Evolutionary conservation across 1,140 invertebrate genomes (phyloP).

Genomic region (Trachelipus rathkii): DNA sequence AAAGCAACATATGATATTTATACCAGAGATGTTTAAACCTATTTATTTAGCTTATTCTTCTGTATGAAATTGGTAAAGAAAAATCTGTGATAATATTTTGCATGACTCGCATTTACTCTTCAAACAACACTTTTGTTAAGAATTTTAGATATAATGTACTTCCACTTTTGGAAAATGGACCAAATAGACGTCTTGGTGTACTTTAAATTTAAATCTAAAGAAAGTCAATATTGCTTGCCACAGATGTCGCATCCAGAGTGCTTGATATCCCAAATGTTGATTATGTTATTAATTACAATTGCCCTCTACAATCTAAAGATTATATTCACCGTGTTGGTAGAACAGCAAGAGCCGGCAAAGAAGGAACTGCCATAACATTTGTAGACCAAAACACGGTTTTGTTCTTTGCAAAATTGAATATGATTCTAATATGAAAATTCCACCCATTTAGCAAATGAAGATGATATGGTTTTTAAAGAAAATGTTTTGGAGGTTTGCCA

Average conservation of each 20-base stretch:
- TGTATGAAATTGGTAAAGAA: conserved; percentile 81
- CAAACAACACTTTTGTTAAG: conserved; percentile 38
- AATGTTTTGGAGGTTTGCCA: background rate
- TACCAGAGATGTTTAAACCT: no score
- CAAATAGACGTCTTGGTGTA: conserved; percentile 84
- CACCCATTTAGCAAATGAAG: background rate
- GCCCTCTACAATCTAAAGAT: conserved; percentile 92
- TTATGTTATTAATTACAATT: conserved; percentile 95
- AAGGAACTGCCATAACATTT: conserved; percentile 59
- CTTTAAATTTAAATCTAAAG: conserved; percentile 87
- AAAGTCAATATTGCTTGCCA: conserved; percentile 86
- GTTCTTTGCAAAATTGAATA: background rate
- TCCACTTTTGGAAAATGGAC: conserved; percentile 94
- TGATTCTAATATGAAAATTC: background rate
- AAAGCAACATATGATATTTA: no score
- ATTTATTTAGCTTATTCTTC: conserved; percentile 91
- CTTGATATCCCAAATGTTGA: conserved; percentile 98
- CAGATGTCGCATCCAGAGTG: conserved; percentile 95
- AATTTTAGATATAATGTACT: conserved; percentile 61
- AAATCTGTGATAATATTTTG: conserved; percentile 41
- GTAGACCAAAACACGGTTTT: conserved; percentile 43
- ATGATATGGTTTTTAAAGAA: conserved; percentile 1
- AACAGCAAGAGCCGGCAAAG: conserved; percentile 82
- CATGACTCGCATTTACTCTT: conserved; percentile 33
- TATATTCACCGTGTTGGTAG: conserved; percentile 95